phyloP scores from a whole-genome alignment of 1,140 invertebrate genomes.

The Centruroides sculpturatus region DNA sequence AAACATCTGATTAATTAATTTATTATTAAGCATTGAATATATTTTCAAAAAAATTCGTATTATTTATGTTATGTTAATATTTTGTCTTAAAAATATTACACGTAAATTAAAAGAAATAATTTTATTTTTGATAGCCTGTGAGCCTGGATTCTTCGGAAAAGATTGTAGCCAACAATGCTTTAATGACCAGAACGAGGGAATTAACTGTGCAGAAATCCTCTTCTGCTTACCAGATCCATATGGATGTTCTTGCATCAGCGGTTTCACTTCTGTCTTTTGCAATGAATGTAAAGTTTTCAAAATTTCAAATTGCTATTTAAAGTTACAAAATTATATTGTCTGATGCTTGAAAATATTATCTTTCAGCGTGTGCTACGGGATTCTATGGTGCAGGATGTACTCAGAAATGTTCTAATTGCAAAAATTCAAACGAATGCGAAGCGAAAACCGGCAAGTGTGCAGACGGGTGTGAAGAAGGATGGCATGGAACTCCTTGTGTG shows the following conservation, averaged over 20 bases:
- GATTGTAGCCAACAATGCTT: constrained; percentile 7
- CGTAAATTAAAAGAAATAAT: not conserved
- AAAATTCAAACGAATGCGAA: not conserved
- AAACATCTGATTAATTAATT: too few relatives aligned
- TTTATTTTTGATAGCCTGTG: constrained; percentile 3
- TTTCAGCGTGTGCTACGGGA: not conserved
- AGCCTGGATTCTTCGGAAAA: constrained; percentile 6
- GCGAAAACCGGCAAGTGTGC: not conserved
- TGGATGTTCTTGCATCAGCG: constrained; percentile 13
- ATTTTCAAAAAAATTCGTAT: too few relatives aligned
- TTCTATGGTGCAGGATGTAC: constrained; percentile 9
- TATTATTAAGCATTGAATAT: too few relatives aligned
- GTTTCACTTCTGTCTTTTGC: constrained; percentile 4
- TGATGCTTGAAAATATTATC: not conserved
- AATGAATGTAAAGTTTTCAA: constrained; percentile 4
- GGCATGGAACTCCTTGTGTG: constrained; percentile 3
- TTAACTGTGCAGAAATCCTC: constrained; percentile 1
- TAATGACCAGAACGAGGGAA: not conserved
- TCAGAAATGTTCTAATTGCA: not conserved
- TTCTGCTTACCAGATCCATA: constrained; percentile 13
- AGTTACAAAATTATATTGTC: not conserved
- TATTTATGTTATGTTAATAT: too few relatives aligned
- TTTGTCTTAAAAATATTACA: too few relatives aligned
- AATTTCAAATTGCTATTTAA: not conserved
- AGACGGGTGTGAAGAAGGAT: not conserved